Base-by-base conservation (phyloP, 1,140 invertebrate species). In the Drosophila murphyi region DNA sequence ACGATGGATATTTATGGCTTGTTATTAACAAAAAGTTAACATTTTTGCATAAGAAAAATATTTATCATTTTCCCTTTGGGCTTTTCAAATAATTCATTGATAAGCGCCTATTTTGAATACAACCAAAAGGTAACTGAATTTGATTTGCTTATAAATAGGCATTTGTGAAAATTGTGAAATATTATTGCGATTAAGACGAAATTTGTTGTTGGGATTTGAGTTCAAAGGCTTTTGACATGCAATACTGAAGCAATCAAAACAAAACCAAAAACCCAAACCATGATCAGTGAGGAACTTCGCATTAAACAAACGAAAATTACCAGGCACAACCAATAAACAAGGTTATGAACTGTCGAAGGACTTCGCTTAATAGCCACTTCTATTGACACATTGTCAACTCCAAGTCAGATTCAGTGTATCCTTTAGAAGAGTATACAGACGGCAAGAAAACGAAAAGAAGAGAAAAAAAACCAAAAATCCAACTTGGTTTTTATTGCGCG, bases 401-500 rank as follows among this genome's bases (percentile, higher is more conserved):
- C 32, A 69, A 69, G 34, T 51, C 39, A 47, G 78, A 76, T 50
- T 56, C 48, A 8, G 5, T 34, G 57, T 78, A 86, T 51, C 63
- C 82, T 79, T 72, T 47, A 39, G 37, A 35, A 78, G 74, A 39
- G 82, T 81, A 86, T 86, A 52, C 52, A 57, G 41, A 35, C 7
- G 69, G 43, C 48, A 59, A 57, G 57, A 63, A 43, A 43, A 3
- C 39, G 8, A 20, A 45, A 54, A 61, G 37, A 39, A 61, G 45
- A 50, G 31, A 34, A 59, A 32, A 59, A 73, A 35, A 29, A 57
- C 45, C 28, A 35, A 56, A 78, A 82, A 76, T 87, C 68, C 68
- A 76, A 78, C 72, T 78, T 74, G 71, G 76, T 82, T 87, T 88
- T 88, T 88, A 88, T 88, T 88, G 85, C 85, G 77, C 73, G 77